Evolutionary conservation across 2,113 vertebrate species (phyloP).

Genomic region (Corynorhinus townsendii): DNA sequence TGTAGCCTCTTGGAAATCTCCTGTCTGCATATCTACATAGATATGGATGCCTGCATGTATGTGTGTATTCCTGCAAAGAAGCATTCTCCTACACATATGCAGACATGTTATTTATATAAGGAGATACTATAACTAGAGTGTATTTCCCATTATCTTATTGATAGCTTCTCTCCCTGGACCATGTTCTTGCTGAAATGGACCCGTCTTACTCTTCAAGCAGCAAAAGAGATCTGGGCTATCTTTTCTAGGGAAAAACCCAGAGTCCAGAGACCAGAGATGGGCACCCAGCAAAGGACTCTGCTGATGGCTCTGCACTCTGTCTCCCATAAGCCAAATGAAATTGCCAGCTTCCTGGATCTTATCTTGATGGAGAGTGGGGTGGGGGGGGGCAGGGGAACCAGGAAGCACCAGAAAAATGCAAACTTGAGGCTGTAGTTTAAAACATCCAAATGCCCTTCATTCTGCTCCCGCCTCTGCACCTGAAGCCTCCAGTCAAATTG

Average conservation of each 20-base stretch:
- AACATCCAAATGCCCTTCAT: neutral
- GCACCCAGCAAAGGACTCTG: neutral
- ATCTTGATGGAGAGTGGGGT: neutral
- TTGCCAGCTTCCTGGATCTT: neutral
- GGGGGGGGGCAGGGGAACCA: neutral
- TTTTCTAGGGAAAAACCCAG: neutral
- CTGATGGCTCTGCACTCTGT: neutral
- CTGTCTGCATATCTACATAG: neutral
- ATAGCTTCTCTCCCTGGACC: conserved; percentile 8
- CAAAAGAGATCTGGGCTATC: neutral
- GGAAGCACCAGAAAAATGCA: neutral
- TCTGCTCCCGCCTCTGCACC: conserved; percentile 14
- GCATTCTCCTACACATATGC: neutral
- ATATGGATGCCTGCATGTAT: neutral
- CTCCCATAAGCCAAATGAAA: neutral
- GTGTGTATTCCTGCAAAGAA: neutral
- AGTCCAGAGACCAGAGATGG: neutral
- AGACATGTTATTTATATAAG: neutral
- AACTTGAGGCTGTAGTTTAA: conserved; percentile 40
- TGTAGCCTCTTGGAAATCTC: neutral
- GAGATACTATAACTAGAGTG: neutral
- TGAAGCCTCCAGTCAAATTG: conserved; percentile 31
- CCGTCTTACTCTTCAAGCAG: conserved; percentile 13
- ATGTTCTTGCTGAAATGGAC: neutral
- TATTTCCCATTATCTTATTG: neutral